A percentile compares a stretch with the other conserved stretches of the same genome.
Conservation (phyloP, 2,888 invertebrate genomes). For the Graphium colonna region DNA sequence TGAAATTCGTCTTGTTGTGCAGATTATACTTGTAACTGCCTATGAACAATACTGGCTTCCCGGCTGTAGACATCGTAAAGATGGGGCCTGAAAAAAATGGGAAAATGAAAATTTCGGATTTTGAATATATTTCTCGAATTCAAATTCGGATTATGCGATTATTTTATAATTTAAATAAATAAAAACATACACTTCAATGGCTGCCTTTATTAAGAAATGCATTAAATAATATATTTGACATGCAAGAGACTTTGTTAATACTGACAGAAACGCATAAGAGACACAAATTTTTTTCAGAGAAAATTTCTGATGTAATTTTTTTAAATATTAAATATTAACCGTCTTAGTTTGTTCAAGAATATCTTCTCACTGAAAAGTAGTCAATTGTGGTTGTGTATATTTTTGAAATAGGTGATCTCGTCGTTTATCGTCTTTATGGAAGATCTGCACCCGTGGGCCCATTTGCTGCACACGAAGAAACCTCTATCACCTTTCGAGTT, state of each 20-base stretch:
- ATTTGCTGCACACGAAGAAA: slow-evolving; percentile 38
- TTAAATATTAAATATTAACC: too few species aligned
- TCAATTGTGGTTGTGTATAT: slow-evolving; percentile 29
- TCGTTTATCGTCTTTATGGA: slow-evolving; percentile 29
- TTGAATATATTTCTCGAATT: too few species aligned
- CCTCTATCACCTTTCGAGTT: slow-evolving; percentile 33
- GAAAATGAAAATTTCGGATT: not conserved
- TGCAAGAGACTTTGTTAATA: too few species aligned
- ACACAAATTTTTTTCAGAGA: not conserved
- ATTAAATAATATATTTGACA: too few species aligned
- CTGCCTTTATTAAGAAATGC: too few species aligned
- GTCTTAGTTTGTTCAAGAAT: too few species aligned
- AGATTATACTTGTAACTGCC: slow-evolving; percentile 40
- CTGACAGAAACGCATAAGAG: too few species aligned
- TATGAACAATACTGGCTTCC: slow-evolving; percentile 31
- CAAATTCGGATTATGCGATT: too few species aligned
- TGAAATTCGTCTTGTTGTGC: slow-evolving; percentile 33
- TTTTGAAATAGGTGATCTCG: slow-evolving; percentile 26
- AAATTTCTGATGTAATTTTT: too few species aligned
- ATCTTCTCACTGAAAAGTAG: too few species aligned
- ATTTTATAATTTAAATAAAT: too few species aligned
- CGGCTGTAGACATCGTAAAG: slow-evolving; percentile 28
- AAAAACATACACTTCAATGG: too few species aligned
- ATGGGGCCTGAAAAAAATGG: slow-evolving; percentile 8
- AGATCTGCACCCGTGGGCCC: slow-evolving; percentile 33